Evolutionary conservation across 1,140 invertebrate genomes (phyloP).

Genomic region (Colletes latitarsis): DNA sequence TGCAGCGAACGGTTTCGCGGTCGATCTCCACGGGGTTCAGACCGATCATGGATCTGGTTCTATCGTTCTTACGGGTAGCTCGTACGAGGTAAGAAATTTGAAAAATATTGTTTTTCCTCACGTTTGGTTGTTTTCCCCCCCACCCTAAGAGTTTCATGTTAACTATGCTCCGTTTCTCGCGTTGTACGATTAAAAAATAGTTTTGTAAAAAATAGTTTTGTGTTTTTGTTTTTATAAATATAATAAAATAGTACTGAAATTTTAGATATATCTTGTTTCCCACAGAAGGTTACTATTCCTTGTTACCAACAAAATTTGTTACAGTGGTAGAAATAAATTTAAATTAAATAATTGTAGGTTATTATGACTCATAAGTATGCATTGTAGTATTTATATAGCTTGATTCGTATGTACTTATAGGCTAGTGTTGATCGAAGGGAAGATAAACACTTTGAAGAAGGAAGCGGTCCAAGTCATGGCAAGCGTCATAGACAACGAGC

Average conservation of each 20-base stretch:
- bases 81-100: slow-evolving; percentile 74
- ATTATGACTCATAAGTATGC: background rate
- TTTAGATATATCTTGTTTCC: no score
- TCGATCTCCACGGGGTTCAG: slow-evolving; percentile 80
- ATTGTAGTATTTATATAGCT: background rate
- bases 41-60: slow-evolving; percentile 78
- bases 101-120: background rate
- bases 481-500: slow-evolving; percentile 83
- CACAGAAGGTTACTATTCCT: no score
- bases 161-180: background rate
- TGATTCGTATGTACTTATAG: slow-evolving; percentile 32
- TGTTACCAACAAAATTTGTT: no score
- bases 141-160: background rate
- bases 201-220: background rate
- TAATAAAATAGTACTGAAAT: background rate
- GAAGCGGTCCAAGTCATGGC: slow-evolving; percentile 81
- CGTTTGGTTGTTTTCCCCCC: background rate
- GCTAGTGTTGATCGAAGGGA: slow-evolving; percentile 79
- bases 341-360: background rate
- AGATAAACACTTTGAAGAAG: slow-evolving; percentile 80
- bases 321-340: background rate
- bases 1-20: slow-evolving; percentile 75
- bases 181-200: background rate
- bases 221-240: background rate
- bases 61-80: slow-evolving; percentile 75